Evolutionary conservation across 2,797 vertebrate species (phyloP).

Genomic region (Varecia variegata): DNA sequence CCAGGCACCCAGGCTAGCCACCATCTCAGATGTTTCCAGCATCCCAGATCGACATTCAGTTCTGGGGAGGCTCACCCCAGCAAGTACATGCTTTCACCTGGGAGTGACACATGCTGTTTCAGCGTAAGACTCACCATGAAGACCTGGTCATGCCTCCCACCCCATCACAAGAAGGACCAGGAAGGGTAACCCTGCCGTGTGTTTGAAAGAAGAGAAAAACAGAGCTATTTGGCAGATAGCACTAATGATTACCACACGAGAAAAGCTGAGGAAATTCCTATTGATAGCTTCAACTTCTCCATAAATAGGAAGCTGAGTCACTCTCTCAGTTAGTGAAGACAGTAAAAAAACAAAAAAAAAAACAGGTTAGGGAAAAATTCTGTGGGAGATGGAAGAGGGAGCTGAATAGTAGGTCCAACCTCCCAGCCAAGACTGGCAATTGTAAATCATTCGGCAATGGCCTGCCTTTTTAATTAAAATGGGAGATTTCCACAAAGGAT

Average conservation of each 20-base stretch:
- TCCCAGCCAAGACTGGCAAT: not conserved
- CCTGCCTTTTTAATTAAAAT: not conserved
- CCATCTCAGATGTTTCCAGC: not conserved
- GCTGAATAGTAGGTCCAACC: not conserved
- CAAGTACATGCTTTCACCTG: not conserved
- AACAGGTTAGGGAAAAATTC: not conserved
- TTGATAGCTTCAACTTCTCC: not conserved
- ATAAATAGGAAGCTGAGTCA: not conserved
- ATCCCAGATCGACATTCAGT: not conserved
- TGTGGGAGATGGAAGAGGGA: not conserved
- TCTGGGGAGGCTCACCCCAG: not conserved
- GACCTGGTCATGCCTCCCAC: not conserved
- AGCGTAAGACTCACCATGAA: not conserved
- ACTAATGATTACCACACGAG: not conserved
- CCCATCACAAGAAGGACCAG: too few species aligned
- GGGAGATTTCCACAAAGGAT: not conserved
- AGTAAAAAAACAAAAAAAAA: not conserved
- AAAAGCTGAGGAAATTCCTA: not conserved
- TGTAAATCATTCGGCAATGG: not conserved
- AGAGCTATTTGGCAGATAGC: not conserved
- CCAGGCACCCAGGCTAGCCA: not conserved
- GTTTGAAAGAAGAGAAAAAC: not conserved
- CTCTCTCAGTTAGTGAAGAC: not conserved
- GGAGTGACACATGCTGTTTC: not conserved
- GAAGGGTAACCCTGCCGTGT: not conserved